These are phyloP conservation scores for Euplexia lucipara DNA, from an alignment of 2,888 invertebrate species.

Conservation along the genomic window DNA sequence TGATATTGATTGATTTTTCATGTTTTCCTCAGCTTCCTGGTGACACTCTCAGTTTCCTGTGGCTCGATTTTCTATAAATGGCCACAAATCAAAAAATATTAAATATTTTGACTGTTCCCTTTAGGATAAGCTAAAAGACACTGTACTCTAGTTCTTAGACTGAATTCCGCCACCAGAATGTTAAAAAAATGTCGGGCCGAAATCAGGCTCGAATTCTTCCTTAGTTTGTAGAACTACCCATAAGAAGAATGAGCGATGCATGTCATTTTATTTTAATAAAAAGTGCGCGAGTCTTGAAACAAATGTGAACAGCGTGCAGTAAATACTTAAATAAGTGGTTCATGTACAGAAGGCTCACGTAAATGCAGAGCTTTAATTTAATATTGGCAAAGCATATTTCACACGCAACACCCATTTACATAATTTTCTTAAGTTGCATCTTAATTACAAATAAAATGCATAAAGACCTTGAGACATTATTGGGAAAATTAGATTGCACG, in stretches of 20 bases:
- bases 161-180: too few relatives aligned
- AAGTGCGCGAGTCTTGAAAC: slow-evolving; percentile 53
- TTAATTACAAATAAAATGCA: slow-evolving; percentile 4
- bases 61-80: too few relatives aligned
- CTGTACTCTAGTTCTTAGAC: too few relatives aligned
- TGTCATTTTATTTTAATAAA: slow-evolving; percentile 59
- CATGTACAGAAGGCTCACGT: slow-evolving; percentile 18
- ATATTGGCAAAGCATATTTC: slow-evolving; percentile 22
- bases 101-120: too few relatives aligned
- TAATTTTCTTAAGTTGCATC: neutral
- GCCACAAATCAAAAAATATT: too few relatives aligned
- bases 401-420: slow-evolving; percentile 19
- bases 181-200: too few relatives aligned
- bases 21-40: too few relatives aligned
- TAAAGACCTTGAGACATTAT: slow-evolving; percentile 19
- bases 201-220: too few relatives aligned
- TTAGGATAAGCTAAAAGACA: too few relatives aligned
- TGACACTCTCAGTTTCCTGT: too few relatives aligned
- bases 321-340: neutral
- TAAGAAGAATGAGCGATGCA: slow-evolving; percentile 28
- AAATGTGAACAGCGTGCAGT: slow-evolving; percentile 45
- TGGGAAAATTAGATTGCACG: slow-evolving; percentile 19
- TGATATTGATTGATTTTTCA: too few relatives aligned
- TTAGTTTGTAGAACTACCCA: too few relatives aligned
- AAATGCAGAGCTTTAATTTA: slow-evolving; percentile 31